Conservation (phyloP, 2,113 vertebrate species). For the Upupa epops region DNA sequence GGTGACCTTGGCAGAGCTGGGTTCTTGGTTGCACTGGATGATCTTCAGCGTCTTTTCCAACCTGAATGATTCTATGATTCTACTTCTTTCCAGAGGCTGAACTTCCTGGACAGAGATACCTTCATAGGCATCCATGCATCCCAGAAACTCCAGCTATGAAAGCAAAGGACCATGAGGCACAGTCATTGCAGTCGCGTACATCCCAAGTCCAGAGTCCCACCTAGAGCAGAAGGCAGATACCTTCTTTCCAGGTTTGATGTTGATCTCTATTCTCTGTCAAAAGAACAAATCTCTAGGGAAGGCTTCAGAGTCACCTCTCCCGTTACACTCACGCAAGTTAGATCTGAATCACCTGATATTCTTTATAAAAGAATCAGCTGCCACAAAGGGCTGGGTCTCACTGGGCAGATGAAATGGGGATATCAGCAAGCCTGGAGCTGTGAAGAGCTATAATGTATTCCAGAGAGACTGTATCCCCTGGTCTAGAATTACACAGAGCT, state of each 20-base stretch:
- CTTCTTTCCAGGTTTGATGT: background rate
- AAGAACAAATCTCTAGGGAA: background rate
- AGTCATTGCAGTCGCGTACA: background rate
- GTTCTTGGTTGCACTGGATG: no score
- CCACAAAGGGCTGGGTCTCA: background rate
- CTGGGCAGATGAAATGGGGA: fast-evolving
- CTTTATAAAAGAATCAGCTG: background rate
- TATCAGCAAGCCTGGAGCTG: background rate
- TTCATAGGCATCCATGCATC: fast-evolving
- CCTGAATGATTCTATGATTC: no score
- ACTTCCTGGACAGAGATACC: background rate
- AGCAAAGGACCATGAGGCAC: background rate
- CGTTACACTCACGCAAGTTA: background rate
- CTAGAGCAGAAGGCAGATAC: background rate
- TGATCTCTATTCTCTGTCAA: background rate
- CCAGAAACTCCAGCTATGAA: background rate
- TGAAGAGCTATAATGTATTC: background rate
- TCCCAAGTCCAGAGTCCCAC: background rate
- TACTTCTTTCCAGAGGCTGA: background rate
- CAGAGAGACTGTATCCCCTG: background rate
- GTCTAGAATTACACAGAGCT: background rate
- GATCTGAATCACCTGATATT: background rate
- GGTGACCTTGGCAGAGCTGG: no score
- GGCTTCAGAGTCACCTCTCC: background rate
- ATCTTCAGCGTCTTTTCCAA: no score